Conservation (phyloP, 2,797 vertebrate genomes). For the Orientallactaga sibirica region DNA sequence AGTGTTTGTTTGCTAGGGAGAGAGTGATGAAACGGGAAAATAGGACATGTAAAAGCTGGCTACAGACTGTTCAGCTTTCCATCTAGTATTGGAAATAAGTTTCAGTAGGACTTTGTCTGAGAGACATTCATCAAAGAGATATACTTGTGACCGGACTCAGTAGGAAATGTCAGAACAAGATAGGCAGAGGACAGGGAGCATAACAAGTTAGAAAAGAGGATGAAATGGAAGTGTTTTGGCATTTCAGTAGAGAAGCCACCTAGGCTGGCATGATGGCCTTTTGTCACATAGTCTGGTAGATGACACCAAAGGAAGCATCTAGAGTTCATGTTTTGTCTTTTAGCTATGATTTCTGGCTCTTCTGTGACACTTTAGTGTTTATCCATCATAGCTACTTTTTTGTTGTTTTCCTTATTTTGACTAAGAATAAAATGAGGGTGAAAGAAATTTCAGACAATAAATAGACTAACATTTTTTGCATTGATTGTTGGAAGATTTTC, state of each 20-base stretch:
- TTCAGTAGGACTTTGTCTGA: not conserved
- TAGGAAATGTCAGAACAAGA: not conserved
- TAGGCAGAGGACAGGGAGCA: not conserved
- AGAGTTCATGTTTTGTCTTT: not conserved
- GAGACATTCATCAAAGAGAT: not conserved
- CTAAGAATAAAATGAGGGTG: not conserved
- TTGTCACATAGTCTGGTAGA: not conserved
- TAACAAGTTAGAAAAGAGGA: not conserved
- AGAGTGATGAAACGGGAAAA: not conserved
- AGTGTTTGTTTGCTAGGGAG: not conserved
- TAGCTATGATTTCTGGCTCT: not conserved
- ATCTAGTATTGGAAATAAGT: not conserved
- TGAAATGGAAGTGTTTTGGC: not conserved
- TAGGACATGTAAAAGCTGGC: not conserved
- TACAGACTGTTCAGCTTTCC: not conserved
- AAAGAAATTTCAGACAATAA: not conserved
- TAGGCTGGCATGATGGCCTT: not conserved
- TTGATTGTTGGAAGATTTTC: not conserved
- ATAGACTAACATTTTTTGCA: not conserved
- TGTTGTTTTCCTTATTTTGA: not conserved
- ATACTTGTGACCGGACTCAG: not conserved
- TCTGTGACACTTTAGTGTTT: not conserved
- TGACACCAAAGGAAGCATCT: not conserved
- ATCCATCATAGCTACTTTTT: too few relatives aligned
- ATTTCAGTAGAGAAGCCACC: not conserved